Percentiles rank a stretch among this genome's conserved stretches.
Evolutionary conservation across 2,888 invertebrate genomes (phyloP).

Genomic region (Meteorus colon): DNA sequence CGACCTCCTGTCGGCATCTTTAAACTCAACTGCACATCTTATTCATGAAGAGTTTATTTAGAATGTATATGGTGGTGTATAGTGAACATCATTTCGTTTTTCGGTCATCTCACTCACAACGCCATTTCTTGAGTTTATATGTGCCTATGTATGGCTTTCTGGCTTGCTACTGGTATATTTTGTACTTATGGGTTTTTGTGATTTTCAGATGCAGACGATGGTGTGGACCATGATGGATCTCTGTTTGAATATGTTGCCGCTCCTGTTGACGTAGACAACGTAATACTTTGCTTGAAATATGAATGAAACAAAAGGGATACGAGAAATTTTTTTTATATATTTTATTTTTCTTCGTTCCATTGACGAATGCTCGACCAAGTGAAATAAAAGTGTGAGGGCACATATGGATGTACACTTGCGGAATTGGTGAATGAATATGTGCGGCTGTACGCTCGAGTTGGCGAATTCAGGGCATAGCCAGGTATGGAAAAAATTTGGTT

Average conservation of each 20-base stretch:
- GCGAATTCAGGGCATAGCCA: slow-evolving; percentile 26
- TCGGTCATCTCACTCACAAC: slow-evolving; percentile 24
- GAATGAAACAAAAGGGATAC: slow-evolving; percentile 13
- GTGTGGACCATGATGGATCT: neutral
- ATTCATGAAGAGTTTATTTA: neutral
- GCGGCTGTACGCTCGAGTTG: slow-evolving; percentile 45
- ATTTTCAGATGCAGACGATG: too few species aligned
- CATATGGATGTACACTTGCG: slow-evolving; percentile 7
- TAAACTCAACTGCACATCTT: slow-evolving; percentile 3
- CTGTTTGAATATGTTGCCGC: neutral
- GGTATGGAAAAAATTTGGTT: slow-evolving; percentile 7
- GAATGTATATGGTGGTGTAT: neutral
- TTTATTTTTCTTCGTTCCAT: slow-evolving; percentile 10
- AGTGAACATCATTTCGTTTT: slow-evolving; percentile 7
- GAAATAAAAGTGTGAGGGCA: slow-evolving; percentile 18
- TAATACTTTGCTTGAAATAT: neutral
- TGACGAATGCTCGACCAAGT: neutral
- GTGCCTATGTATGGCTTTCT: slow-evolving; percentile 21
- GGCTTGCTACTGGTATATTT: slow-evolving; percentile 22
- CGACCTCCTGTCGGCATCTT: slow-evolving; percentile 39
- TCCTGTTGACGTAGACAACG: slow-evolving; percentile 5
- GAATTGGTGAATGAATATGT: slow-evolving; percentile 1
- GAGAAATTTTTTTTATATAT: neutral
- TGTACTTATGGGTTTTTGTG: too few species aligned
- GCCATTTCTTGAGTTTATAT: slow-evolving; percentile 9